Evolutionary conservation across 2,888 invertebrate species (phyloP).

Genomic region (Xestia ashworthii): DNA sequence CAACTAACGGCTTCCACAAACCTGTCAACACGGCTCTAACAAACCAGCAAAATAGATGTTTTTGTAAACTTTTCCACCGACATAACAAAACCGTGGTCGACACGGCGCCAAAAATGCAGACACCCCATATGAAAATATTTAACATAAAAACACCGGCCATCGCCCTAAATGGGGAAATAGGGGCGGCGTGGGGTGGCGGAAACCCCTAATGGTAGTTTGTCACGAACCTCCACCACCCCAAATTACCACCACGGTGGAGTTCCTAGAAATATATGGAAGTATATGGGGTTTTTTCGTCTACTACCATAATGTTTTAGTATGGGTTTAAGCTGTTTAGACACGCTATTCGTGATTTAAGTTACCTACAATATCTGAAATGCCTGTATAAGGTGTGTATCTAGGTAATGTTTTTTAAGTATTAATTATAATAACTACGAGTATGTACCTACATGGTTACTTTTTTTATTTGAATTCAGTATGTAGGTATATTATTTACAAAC

Average conservation of each 20-base stretch:
- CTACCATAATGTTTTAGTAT: slow-evolving; percentile 59
- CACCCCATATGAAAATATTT: slow-evolving; percentile 69
- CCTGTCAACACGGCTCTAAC: background rate
- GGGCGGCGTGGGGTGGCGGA: slow-evolving; percentile 77
- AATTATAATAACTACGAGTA: background rate
- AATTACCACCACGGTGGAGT: slow-evolving; percentile 71
- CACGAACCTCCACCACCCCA: slow-evolving; percentile 84
- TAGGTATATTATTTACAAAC: no score
- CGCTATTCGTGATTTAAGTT: slow-evolving; percentile 71
- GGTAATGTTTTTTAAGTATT: background rate
- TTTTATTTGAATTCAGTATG: background rate
- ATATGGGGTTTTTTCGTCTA: slow-evolving; percentile 59
- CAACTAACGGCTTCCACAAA: background rate
- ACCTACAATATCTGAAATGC: slow-evolving; percentile 21
- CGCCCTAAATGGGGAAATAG: slow-evolving; percentile 76
- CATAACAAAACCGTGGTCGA: slow-evolving; percentile 23
- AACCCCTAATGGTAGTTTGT: slow-evolving; percentile 85
- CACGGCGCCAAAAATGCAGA: slow-evolving; percentile 48
- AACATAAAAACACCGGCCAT: slow-evolving; percentile 72
- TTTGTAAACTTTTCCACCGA: slow-evolving; percentile 3
- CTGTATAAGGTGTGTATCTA: slow-evolving; percentile 9
- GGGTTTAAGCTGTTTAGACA: slow-evolving; percentile 65
- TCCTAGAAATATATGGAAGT: slow-evolving; percentile 70
- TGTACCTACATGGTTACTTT: background rate
- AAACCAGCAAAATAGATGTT: background rate